phyloP scores from a whole-genome alignment of 2,797 vertebrate species.

The Ceryle rudis region DNA sequence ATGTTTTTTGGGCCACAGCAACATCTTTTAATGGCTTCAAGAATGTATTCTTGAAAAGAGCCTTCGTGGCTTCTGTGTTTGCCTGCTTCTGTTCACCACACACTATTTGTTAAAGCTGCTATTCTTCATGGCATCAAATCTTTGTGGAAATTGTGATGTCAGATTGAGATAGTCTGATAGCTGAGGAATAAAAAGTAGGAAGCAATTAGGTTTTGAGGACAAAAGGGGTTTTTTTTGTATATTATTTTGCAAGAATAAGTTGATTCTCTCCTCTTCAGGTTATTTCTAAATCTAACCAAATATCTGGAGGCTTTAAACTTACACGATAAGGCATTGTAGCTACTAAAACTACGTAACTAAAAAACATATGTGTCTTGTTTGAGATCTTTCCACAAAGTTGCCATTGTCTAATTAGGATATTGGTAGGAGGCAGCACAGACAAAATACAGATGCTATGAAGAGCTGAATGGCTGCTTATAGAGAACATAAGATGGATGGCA shows the following conservation, averaged over 20 bases:
- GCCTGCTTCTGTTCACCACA: neutral
- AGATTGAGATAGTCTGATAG: neutral
- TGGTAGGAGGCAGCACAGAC: slow-evolving; percentile 7
- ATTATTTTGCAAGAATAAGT: neutral
- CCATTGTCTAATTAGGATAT: slow-evolving; percentile 1
- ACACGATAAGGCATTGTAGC: neutral
- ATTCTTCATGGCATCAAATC: neutral
- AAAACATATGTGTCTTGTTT: neutral
- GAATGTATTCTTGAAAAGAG: neutral
- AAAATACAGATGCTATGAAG: slow-evolving; percentile 15
- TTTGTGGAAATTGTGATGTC: neutral
- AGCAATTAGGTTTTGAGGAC: neutral
- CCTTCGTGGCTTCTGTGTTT: neutral
- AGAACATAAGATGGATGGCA: neutral
- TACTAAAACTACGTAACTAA: neutral
- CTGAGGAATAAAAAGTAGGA: neutral
- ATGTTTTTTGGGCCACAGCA: neutral
- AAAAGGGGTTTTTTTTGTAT: neutral
- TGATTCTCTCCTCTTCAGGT: neutral
- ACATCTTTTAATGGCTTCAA: neutral
- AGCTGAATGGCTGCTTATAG: neutral
- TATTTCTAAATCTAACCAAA: neutral
- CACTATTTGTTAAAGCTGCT: neutral
- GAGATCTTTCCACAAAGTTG: neutral
- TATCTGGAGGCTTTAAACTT: neutral